Conservation (phyloP, 2,113 vertebrate species). For the Tragelaphus imberbis region DNA sequence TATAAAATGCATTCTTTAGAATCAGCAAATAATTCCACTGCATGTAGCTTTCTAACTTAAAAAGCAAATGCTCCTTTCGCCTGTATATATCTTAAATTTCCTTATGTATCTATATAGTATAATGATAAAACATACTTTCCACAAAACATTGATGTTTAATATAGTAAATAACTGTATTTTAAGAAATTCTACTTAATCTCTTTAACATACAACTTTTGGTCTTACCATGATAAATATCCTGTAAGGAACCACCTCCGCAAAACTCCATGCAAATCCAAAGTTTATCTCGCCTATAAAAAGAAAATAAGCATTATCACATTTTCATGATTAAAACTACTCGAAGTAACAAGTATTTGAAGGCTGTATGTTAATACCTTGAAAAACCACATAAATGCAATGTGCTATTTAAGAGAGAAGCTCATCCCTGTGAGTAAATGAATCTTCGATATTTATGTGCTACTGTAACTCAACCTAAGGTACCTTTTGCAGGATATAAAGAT, state of each 20-base stretch:
- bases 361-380: not conserved
- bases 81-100: not conserved
- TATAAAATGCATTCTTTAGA: not conserved
- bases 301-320: constrained; percentile 54
- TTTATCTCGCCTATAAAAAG: constrained; percentile 91
- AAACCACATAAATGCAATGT: not conserved
- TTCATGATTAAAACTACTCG: constrained; percentile 28
- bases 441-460: not conserved
- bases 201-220: constrained; percentile 45
- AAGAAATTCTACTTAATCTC: constrained; percentile 48
- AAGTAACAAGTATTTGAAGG: not conserved
- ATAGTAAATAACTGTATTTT: constrained; percentile 21
- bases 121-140: constrained; percentile 5
- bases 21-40: not conserved
- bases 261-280: constrained; percentile 99
- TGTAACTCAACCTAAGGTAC: not conserved
- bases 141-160: constrained; percentile 22
- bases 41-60: not conserved
- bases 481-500: not conserved
- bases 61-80: constrained; percentile 4
- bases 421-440: not conserved
- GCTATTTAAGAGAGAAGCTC: not conserved
- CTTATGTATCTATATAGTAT: constrained; percentile 9
- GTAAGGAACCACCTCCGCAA: constrained; percentile 92
- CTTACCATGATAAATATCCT: constrained; percentile 95